These are phyloP conservation scores for Mus musculus DNA, from an alignment of 2,113 vertebrate genomes.

Conservation along the genomic window DNA sequence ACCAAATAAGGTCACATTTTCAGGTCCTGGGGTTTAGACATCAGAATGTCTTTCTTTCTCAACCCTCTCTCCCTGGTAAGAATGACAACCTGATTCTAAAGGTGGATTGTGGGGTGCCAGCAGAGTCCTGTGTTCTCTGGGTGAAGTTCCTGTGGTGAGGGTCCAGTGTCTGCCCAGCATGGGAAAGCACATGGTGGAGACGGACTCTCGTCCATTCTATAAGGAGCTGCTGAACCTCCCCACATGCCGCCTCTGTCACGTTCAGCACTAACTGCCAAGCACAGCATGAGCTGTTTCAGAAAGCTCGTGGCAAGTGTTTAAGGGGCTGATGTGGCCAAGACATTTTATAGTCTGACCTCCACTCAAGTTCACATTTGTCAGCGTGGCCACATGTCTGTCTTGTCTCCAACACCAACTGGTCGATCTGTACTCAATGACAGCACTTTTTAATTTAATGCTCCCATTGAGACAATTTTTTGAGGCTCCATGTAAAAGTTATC, in stretches of 20 bases:
- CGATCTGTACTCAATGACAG: background rate
- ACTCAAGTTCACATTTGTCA: background rate
- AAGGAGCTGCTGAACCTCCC: background rate
- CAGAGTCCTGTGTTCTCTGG: background rate
- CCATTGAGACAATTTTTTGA: slow-evolving; percentile 43
- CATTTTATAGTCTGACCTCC: background rate
- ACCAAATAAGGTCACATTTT: background rate
- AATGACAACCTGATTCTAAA: background rate
- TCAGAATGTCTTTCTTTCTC: background rate
- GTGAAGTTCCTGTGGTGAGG: background rate
- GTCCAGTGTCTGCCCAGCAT: background rate
- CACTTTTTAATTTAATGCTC: background rate
- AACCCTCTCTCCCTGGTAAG: background rate
- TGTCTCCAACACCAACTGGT: background rate
- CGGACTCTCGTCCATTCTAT: background rate
- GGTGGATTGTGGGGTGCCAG: background rate
- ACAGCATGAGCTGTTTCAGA: background rate
- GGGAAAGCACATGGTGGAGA: background rate
- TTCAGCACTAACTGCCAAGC: background rate
- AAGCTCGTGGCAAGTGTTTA: background rate
- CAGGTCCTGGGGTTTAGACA: background rate
- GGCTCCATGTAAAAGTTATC: background rate
- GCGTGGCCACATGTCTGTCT: background rate
- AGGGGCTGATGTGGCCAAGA: background rate
- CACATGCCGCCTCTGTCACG: background rate